A percentile compares a stretch with the other conserved stretches of the same genome.
These are phyloP conservation scores for Phrynocephalus vlangalii DNA, from an alignment of 2,797 vertebrate species.

Conservation along the genomic window DNA sequence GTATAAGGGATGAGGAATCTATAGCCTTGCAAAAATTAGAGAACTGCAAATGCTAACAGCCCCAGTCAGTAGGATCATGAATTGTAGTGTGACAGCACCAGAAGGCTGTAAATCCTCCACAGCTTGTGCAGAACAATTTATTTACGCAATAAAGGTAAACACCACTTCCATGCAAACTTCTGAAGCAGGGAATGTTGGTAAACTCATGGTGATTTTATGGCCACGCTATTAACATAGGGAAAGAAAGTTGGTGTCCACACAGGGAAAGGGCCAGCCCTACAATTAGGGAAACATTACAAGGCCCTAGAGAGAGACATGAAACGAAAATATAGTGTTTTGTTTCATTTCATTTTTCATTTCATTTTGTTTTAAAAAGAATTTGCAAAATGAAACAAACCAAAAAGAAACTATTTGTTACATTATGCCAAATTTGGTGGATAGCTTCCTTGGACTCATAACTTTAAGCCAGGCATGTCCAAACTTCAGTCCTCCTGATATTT, in stretches of 20 bases:
- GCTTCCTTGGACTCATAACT: too few relatives aligned
- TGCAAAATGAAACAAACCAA: too few relatives aligned
- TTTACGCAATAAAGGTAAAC: not conserved
- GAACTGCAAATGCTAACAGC: not conserved
- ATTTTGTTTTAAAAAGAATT: too few relatives aligned
- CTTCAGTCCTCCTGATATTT: too few relatives aligned
- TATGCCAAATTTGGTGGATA: too few relatives aligned
- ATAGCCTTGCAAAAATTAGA: not conserved
- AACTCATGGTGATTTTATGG: not conserved
- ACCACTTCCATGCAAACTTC: not conserved
- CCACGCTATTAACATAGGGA: not conserved
- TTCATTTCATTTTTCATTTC: too few relatives aligned
- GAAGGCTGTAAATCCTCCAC: too few relatives aligned
- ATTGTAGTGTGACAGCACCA: not conserved
- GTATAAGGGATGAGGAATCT: not conserved
- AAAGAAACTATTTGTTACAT: too few relatives aligned
- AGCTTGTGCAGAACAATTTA: not conserved
- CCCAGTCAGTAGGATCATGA: not conserved
- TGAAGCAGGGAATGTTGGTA: not conserved
- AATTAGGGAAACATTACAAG: not conserved
- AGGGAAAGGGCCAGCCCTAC: not conserved
- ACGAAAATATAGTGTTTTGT: too few relatives aligned
- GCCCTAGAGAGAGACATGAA: too few relatives aligned
- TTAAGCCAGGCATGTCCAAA: too few relatives aligned
- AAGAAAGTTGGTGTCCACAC: not conserved